Evolutionary conservation across 2,113 vertebrate genomes (phyloP).

Genomic region (Formicarius rufipectus): DNA sequence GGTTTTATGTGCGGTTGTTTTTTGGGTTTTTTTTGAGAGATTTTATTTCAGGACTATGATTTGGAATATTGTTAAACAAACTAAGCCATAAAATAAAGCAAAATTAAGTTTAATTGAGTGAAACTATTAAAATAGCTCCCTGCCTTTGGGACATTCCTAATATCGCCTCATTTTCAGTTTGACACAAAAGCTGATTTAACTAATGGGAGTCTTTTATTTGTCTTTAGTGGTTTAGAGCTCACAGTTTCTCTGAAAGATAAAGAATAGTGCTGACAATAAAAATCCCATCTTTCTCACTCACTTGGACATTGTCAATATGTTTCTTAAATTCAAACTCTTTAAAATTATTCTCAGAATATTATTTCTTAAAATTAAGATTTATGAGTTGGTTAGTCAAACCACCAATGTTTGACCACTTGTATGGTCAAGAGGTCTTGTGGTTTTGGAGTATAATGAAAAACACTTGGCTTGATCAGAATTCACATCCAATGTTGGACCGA

Average conservation of each 20-base stretch:
- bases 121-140: neutral
- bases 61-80: neutral
- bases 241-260: neutral
- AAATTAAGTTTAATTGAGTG: neutral
- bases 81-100: neutral
- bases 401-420: neutral
- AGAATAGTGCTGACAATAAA: neutral
- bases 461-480: neutral
- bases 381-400: neutral
- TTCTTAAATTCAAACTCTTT: neutral
- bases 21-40: neutral
- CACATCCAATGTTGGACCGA: neutral
- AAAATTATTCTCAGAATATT: neutral
- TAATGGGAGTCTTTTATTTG: neutral
- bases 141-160: neutral
- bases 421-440: neutral
- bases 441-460: neutral
- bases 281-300: neutral
- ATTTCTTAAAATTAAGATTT: neutral
- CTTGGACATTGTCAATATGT: neutral
- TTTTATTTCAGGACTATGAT: neutral
- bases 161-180: neutral
- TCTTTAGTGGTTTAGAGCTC: neutral
- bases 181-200: neutral
- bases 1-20: neutral